Base-by-base conservation (phyloP, 1,140 invertebrate genomes). In the Zaprionus davidi region DNA sequence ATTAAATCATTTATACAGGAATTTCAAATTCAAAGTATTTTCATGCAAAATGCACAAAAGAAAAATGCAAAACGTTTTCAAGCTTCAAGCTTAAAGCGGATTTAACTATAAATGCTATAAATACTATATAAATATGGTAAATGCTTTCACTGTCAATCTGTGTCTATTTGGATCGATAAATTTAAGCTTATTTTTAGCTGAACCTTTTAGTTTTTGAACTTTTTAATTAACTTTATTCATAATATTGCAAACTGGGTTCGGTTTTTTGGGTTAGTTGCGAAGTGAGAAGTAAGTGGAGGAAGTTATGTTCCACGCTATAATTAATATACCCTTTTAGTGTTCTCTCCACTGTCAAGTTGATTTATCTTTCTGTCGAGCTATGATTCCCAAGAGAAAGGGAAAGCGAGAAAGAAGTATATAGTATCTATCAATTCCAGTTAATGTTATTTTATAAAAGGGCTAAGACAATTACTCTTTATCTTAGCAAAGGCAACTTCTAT, bases 1-100 rank as follows among this genome's bases (percentile, higher is more conserved):
- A 71, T 71, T 57, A 49, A 57, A 65, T 51, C 20, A 36, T 36
- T 26, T 36, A 11, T 28, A 41, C 24, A n/a, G 9, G 17, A n/a
- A 62, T 60, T 34, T 51, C 9, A 36, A 31, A 51, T 51, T 46
- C 20, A 34, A 34, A 34, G 31, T 9, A 34, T 9, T 34, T 28
- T 28, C 36, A 20, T 17, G 41, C 15, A 15, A 28, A 59, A 46
- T 11, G 41, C 49, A 5, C 6, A 41, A 62, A 67, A 15, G 7
- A 1, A 15, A 26, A 38, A 38, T 59, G 11, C 26, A 34, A 46
- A 46, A 46, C n/a, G n/a, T 17, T 28, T 28, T 36, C 20, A 58
- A 38, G 28, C n/a, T 20, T 4, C 36, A 5, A 17, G 13, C 36
- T 58, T 15, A 38, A 36, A 38, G 6, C n/a, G 1, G 55, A 5